These are phyloP conservation scores for Listronotus oregonensis DNA, from an alignment of 1,140 invertebrate species.

Conservation along the genomic window DNA sequence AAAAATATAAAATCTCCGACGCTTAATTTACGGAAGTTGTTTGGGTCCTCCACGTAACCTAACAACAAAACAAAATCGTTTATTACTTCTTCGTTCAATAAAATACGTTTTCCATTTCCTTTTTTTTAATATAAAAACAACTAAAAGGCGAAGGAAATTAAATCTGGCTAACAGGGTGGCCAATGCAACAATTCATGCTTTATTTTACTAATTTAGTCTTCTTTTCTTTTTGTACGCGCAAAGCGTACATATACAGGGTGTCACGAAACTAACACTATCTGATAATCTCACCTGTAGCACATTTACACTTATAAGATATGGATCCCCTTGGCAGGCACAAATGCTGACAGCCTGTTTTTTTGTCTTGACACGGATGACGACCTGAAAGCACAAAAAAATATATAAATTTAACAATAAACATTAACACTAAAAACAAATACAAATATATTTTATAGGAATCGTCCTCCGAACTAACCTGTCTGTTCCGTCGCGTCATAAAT, in stretches of 20 bases:
- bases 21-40: constrained; percentile 59
- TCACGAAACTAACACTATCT: background rate
- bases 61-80: too few species aligned
- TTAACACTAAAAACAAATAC: too few species aligned
- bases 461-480: constrained; percentile 36
- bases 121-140: background rate
- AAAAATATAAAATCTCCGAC: constrained; percentile 76
- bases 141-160: too few species aligned
- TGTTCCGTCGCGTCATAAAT: constrained; percentile 73
- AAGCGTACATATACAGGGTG: too few species aligned
- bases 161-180: background rate
- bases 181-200: too few species aligned
- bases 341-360: constrained; percentile 73
- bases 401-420: too few species aligned
- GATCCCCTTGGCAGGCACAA: constrained; percentile 73
- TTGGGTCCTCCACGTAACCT: constrained; percentile 62
- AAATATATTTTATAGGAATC: too few species aligned
- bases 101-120: too few species aligned
- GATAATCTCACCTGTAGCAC: constrained; percentile 67
- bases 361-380: constrained; percentile 61
- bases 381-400: background rate
- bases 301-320: constrained; percentile 67
- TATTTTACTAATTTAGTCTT: too few species aligned
- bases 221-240: too few species aligned
- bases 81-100: too few species aligned